Evolutionary conservation across 1,140 invertebrate genomes (phyloP), one percentile per base, ranked within the genome.

Genomic region (Tenebrio molitor): DNA sequence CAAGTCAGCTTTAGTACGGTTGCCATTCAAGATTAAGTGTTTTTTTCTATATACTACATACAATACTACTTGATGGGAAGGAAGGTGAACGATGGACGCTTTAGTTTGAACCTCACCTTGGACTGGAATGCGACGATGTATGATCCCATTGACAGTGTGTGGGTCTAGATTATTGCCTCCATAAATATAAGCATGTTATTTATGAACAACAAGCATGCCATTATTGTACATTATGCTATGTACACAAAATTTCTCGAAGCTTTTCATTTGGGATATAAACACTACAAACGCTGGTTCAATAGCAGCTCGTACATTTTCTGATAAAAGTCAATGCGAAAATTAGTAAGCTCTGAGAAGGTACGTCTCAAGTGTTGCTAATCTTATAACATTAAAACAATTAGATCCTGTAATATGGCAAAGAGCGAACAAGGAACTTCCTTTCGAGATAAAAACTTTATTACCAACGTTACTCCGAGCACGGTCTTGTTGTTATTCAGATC

Each of bases 101-200:
- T 50, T 4, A 50, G 17, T 7, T 17, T 50, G n/a, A 50, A 50
- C 44, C 44, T 21, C 44, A 68, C 66, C 72, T 73, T 64, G 53
- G 44, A 46, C 23, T 64, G 68, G 68, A 53, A 74, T 33, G 53
- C 72, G 41, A 64, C 58, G 67, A 70, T 69, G 36, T 73, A 73
- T 73, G 67, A 64, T 46, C 44, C 44, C 71, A 74, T 65, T 71
- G 72, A 71, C 68, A 74, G 72, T 42, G 68, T 74, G 72, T 74
- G 58, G 72, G 72, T 70, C 58, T 74, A 62, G 72, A 74, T 74
- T 70, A 74, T 74, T 58, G 68, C 58, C 62, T 46, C 36, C 50
- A 70, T 70, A 74, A 74, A 74, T 74, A 71, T 71, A 23, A 14
- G 25, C 58, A 64, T 50, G 72, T 74, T 74, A 74, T 74, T 50